These are phyloP conservation scores for Poeciliopsis retropinna DNA, from an alignment of 2,113 vertebrate species.

Conservation along the genomic window DNA sequence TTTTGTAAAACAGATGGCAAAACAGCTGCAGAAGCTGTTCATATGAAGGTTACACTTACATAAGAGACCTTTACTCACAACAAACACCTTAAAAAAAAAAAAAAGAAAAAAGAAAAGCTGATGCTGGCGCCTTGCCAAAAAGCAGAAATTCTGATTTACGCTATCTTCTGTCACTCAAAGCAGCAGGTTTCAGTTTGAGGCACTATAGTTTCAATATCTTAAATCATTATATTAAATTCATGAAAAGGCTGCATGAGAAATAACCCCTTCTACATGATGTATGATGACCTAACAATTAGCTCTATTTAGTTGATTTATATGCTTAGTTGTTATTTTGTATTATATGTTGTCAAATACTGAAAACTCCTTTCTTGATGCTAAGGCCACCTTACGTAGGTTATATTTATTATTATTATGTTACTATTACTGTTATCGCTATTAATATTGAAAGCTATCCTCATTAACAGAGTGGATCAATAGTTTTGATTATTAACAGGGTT, in stretches of 20 bases:
- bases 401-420: too few relatives aligned
- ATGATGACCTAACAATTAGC: background rate
- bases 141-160: background rate
- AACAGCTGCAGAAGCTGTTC: constrained; percentile 52
- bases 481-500: background rate
- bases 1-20: constrained; percentile 54
- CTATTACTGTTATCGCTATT: too few relatives aligned
- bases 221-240: background rate
- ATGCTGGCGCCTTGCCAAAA: background rate
- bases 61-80: constrained; percentile 29
- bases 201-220: background rate
- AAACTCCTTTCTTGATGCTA: background rate
- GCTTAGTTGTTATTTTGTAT: background rate
- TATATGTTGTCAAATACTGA: background rate
- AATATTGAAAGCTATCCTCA: background rate
- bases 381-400: too few relatives aligned
- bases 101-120: background rate
- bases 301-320: background rate
- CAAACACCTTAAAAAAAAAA: constrained; percentile 18
- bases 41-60: constrained; percentile 53
- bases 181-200: background rate
- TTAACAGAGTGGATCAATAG: background rate
- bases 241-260: background rate
- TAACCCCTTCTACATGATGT: background rate
- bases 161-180: background rate